Conservation (phyloP, 2,113 vertebrate genomes). For the Hippocampus abdominalis region DNA sequence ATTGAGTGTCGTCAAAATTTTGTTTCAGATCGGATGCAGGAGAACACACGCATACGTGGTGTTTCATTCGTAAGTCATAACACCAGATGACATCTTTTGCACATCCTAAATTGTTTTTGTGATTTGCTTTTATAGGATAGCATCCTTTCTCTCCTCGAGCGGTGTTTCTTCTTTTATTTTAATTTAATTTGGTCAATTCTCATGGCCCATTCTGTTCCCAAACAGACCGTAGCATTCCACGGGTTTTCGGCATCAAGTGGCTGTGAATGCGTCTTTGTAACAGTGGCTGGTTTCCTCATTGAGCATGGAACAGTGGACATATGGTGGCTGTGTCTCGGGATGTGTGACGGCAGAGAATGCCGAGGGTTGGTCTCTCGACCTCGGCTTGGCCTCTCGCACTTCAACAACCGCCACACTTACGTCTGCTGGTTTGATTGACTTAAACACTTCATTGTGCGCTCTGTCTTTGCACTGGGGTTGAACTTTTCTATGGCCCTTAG, state of each 20-base stretch:
- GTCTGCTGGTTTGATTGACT: conserved; percentile 67
- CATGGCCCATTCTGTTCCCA: conserved; percentile 58
- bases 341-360: conserved; percentile 60
- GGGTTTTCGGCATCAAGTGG: conserved; percentile 59
- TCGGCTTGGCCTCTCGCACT: conserved; percentile 62
- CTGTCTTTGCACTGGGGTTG: conserved; percentile 29
- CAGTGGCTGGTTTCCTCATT: conserved; percentile 64
- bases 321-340: conserved; percentile 71
- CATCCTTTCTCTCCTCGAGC: not conserved
- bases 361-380: conserved; percentile 69
- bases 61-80: not conserved
- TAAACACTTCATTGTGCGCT: conserved; percentile 72
- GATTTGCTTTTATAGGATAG: too few relatives aligned
- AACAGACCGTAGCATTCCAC: conserved; percentile 64
- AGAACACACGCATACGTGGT: not conserved
- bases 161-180: conserved; percentile 22
- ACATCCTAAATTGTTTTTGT: not conserved
- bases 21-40: too few relatives aligned
- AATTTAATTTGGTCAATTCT: conserved; percentile 37
- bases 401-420: conserved; percentile 40
- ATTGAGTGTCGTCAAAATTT: too few relatives aligned
- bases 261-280: conserved; percentile 72
- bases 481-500: conserved; percentile 19
- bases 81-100: not conserved
- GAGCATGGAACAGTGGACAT: conserved; percentile 67